Evolutionary conservation across 2,888 invertebrate species (phyloP), one percentile per base, ranked within the genome.

Genomic region (Pecten maximus): DNA sequence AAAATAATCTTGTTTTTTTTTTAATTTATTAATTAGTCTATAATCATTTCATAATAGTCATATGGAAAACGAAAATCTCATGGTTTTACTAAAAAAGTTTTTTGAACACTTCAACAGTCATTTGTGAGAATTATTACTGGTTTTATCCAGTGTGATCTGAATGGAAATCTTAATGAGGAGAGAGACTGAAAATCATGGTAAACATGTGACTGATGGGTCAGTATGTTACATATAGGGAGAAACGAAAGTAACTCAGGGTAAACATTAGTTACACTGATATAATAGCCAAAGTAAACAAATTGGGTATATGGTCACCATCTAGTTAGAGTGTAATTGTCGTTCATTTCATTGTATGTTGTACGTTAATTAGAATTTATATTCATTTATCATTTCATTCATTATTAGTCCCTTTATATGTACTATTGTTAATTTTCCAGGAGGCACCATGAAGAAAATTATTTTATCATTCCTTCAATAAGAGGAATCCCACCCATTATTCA

Each of bases 281-380:
- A 74, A 74, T 3, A 74, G 74, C 74, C 74, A 74, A 74, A 74
- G 74, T 10, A 35, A 74, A 74, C 74, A 74, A 74, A 74, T 4
- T 35, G 74, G 35, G 35, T 74, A 74, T 35, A 35, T 74, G 74
- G 74, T 74, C 74, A 74, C 74, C 74, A 74, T 74, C 74, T 35
- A 74, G 74, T 12, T 74, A 74, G 35, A 74, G 2, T 54, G 50
- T 54, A 54, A 54, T 0, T 35, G 74, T 54, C 6, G 74, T 15
- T 74, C 74, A 74, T 74, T 74, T 74, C 74, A 74, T 74, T 74
- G 74, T 74, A 74, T 74, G 74, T 74, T 74, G 74, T 74, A 74
- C 23, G 74, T 74, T 10, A 28, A 74, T 19, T 74, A 74, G 74
- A 35, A 28, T 35, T 74, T 74, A 35, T 74, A 74, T 23, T 74